Conservation (phyloP, 2,888 invertebrate genomes). For the Dryococelus australis region DNA sequence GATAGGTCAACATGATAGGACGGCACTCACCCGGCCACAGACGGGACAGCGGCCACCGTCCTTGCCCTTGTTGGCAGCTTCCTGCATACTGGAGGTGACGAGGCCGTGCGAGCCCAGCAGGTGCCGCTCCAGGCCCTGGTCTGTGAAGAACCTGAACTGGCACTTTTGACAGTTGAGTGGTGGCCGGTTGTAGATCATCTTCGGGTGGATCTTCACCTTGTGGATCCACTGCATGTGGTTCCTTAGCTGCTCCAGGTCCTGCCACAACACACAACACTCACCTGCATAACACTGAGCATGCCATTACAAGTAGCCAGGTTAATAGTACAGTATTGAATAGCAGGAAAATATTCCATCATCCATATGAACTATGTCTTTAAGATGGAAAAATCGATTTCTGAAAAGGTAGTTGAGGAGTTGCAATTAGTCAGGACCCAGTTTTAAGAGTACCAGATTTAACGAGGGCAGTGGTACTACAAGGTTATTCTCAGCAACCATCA, state of each 20-base stretch:
- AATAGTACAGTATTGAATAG: background rate
- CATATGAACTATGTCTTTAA: background rate
- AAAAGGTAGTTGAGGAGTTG: background rate
- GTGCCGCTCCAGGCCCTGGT: constrained; percentile 92
- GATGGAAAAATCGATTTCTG: background rate
- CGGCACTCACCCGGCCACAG: constrained; percentile 81
- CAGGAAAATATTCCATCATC: too few relatives aligned
- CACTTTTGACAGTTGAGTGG: constrained; percentile 96
- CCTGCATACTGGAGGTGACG: constrained; percentile 95
- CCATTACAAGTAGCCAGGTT: background rate
- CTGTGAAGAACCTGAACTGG: constrained; percentile 95
- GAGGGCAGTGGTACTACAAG: too few relatives aligned
- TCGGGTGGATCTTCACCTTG: constrained; percentile 95
- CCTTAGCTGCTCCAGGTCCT: constrained; percentile 88
- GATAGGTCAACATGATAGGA: too few relatives aligned
- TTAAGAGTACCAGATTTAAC: too few relatives aligned
- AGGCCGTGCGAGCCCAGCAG: constrained; percentile 92
- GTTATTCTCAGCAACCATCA: too few relatives aligned
- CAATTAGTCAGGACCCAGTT: too few relatives aligned
- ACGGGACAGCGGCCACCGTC: constrained; percentile 95
- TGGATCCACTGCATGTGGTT: constrained; percentile 99
- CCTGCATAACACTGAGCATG: too few relatives aligned
- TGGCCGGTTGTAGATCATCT: constrained; percentile 94
- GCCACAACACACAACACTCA: constrained; percentile 38
- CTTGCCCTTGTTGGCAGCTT: constrained; percentile 93